These are phyloP conservation scores for Entosphenus tridentatus DNA, from an alignment of 2,113 vertebrate species.

Conservation along the genomic window DNA sequence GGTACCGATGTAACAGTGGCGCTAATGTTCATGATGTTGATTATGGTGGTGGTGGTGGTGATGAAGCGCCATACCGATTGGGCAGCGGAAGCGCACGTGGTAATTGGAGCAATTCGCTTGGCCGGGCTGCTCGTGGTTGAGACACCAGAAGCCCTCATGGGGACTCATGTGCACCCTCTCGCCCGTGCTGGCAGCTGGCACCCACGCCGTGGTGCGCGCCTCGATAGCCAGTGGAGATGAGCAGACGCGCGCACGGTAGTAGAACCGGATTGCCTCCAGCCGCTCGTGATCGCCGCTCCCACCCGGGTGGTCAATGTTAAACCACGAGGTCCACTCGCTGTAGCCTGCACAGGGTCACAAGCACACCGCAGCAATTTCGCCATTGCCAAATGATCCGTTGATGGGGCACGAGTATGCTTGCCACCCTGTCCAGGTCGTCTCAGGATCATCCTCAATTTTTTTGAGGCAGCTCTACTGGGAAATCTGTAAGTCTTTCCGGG, in stretches of 20 bases:
- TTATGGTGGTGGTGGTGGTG: too few relatives aligned
- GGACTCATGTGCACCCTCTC: constrained; percentile 39
- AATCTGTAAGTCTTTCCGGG: too few relatives aligned
- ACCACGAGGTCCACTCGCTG: constrained; percentile 57
- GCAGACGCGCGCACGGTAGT: constrained; percentile 42
- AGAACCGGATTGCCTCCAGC: constrained; percentile 51
- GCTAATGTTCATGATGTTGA: too few relatives aligned
- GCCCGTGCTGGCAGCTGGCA: constrained; percentile 31
- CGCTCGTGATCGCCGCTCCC: constrained; percentile 54
- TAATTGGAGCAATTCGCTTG: constrained; percentile 47
- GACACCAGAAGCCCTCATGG: constrained; percentile 53
- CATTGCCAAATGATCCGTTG: too few relatives aligned
- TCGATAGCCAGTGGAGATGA: constrained; percentile 29
- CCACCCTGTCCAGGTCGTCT: too few relatives aligned
- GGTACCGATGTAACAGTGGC: too few relatives aligned
- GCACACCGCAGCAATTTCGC: too few relatives aligned
- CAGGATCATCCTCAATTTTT: too few relatives aligned
- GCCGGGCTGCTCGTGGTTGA: constrained; percentile 41
- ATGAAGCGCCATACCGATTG: constrained; percentile 22
- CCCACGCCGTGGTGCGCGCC: constrained; percentile 53
- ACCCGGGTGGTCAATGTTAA: constrained; percentile 59
- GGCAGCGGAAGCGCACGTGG: constrained; percentile 40
- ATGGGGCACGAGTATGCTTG: too few relatives aligned
- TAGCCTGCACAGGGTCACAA: constrained; percentile 18
- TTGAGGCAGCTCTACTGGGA: too few relatives aligned